A percentile compares a stretch with the other conserved stretches of the same genome.
phyloP scores from a whole-genome alignment of 2,888 invertebrate species.

The Morinoia aosen region DNA sequence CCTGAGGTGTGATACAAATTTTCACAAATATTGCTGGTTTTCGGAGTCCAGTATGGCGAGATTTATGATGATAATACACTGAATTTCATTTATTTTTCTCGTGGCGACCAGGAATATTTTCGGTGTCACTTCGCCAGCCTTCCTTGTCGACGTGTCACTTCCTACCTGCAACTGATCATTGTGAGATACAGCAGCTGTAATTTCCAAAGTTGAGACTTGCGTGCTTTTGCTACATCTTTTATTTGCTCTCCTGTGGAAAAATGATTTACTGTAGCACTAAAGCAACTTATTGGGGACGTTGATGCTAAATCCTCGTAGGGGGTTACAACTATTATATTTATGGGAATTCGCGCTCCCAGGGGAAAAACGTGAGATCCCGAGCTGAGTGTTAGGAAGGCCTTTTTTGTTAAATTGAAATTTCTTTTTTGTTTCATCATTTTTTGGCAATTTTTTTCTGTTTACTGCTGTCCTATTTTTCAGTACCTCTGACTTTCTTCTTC shows the following conservation, averaged over 20 bases:
- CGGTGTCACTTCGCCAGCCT: background rate
- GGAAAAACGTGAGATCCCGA: no score
- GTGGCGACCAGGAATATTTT: background rate
- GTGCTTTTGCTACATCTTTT: background rate
- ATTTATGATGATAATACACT: background rate
- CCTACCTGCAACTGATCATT: background rate
- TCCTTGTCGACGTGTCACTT: background rate
- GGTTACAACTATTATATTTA: no score
- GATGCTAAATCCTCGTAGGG: no score
- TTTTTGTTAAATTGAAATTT: no score
- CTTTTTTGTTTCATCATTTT: no score
- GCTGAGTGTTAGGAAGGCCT: no score
- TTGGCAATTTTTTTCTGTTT: no score
- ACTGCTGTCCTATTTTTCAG: no score
- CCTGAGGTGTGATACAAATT: background rate
- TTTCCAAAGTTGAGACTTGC: background rate
- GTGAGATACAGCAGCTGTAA: background rate
- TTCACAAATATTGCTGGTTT: background rate
- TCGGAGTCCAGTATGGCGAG: background rate
- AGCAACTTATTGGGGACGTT: background rate
- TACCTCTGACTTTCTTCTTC: no score
- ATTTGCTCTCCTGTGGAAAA: background rate
- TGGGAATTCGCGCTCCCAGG: no score
- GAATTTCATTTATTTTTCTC: background rate
- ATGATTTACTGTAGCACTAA: background rate